Evolutionary conservation across 2,888 invertebrate genomes (phyloP), one percentile per base, ranked within the genome.

Genomic region (Balanococcus diminutus): DNA sequence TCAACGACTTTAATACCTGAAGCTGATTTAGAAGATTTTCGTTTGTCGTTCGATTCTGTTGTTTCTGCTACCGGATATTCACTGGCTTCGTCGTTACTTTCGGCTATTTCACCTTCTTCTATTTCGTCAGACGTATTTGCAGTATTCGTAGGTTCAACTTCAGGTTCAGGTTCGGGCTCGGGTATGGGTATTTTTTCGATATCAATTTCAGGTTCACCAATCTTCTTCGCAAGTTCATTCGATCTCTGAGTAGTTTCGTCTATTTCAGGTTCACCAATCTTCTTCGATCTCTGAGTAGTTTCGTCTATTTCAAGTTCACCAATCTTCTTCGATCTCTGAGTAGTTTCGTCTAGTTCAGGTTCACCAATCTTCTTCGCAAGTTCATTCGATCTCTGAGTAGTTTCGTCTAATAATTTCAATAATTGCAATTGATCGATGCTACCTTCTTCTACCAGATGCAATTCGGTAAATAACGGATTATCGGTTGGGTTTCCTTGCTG

Each of bases 361-460:
- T 75, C 25, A 8, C 5, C 6, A 0, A 25, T n/a, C 16, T 31
- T n/a, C 32, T 75, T 75, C 0, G 32, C n/a, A 32, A 32, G n/a
- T n/a, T 75, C 32, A 75, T 32, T 14, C 3, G 32, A 2, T 75
- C 32, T 75, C 11, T 75, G 22, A 4, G 32, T 31, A 9, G 75
- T 67, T 67, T 67, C 75, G 5, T 75, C 75, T 16, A 75, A 32
- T 32, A 32, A 32, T 19, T 75, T 75, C 25, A 75, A 32, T n/a
- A 84, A 28, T n/a, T 84, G 28, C 14, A 42, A 46, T 28, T 84
- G 75, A 36, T 72, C 84, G 0, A 75, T 51, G 22, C 84, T 84
- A 16, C 84, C 72, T 75, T 84, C 84, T 25, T 84, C 84, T 9
- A 79, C 84, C 28, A 19, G 25, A 25, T n/a, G 25, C 19, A 83